Evolutionary conservation across 2,113 vertebrate genomes (phyloP).

Genomic region (Athene noctua): DNA sequence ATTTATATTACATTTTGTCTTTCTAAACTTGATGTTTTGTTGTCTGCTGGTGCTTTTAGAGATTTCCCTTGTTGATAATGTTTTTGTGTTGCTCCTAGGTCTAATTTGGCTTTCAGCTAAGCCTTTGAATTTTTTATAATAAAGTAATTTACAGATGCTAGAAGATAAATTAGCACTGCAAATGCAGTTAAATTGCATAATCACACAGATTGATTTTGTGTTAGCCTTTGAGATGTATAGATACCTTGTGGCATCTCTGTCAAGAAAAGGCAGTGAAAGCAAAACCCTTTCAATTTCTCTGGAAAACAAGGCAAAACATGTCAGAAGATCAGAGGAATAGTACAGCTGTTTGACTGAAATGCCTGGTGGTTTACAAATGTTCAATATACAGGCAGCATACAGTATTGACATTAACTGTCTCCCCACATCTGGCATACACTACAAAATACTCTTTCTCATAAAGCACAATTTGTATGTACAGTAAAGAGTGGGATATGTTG

Average conservation of each 20-base stretch:
- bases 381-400: neutral
- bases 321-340: slow-evolving; percentile 7
- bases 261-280: slow-evolving; percentile 56
- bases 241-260: slow-evolving; percentile 71
- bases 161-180: slow-evolving; percentile 77
- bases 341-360: neutral
- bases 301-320: slow-evolving; percentile 43
- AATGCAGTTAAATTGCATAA: slow-evolving; percentile 77
- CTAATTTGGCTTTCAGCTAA: slow-evolving; percentile 72
- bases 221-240: slow-evolving; percentile 74
- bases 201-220: slow-evolving; percentile 77
- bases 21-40: slow-evolving; percentile 55
- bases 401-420: neutral
- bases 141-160: slow-evolving; percentile 76
- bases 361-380: neutral
- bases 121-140: slow-evolving; percentile 80
- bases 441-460: neutral
- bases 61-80: slow-evolving; percentile 69
- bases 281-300: slow-evolving; percentile 52
- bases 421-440: neutral
- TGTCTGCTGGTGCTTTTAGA: slow-evolving; percentile 62
- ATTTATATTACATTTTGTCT: slow-evolving; percentile 66
- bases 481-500: neutral
- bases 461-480: neutral
- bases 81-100: slow-evolving; percentile 64